Percentiles rank a stretch among this genome's conserved stretches.
These are phyloP conservation scores for Seriola rivoliana DNA, from an alignment of 2,113 vertebrate genomes.

Conservation along the genomic window DNA sequence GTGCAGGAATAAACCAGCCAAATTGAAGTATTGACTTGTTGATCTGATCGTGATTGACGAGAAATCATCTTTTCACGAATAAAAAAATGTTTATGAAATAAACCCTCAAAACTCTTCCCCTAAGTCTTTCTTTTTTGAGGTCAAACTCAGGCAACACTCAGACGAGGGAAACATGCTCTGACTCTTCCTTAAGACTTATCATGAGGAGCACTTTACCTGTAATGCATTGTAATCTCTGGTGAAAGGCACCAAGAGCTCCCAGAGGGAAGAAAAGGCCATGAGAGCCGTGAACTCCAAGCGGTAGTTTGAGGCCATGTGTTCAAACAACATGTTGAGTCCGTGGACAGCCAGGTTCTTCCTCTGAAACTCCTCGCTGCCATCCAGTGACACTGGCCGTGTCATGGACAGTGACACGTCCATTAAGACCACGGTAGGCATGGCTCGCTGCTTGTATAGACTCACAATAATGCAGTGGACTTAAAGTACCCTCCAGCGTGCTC, in stretches of 20 bases:
- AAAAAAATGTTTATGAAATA: not conserved
- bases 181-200: not conserved
- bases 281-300: constrained; percentile 95
- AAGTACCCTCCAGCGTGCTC: not conserved
- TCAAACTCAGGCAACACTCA: not conserved
- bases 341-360: constrained; percentile 96
- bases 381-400: constrained; percentile 93
- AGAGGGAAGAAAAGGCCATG: constrained; percentile 96
- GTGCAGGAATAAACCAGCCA: too few species aligned
- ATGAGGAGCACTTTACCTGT: constrained; percentile 85
- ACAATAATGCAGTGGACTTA: constrained; percentile 3
- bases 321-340: constrained; percentile 97
- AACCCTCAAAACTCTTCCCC: not conserved
- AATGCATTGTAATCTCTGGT: constrained; percentile 97
- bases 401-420: constrained; percentile 99
- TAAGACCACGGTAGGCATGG: constrained; percentile 96
- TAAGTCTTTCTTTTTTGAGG: not conserved
- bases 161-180: not conserved
- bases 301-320: constrained; percentile 99
- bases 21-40: too few species aligned
- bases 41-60: too few species aligned
- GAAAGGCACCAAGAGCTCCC: constrained; percentile 97
- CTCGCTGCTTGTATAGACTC: constrained; percentile 8
- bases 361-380: constrained; percentile 95
- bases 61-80: too few species aligned